Evolutionary conservation across 2,888 invertebrate species (phyloP).

Genomic region (Cepaea hortensis): DNA sequence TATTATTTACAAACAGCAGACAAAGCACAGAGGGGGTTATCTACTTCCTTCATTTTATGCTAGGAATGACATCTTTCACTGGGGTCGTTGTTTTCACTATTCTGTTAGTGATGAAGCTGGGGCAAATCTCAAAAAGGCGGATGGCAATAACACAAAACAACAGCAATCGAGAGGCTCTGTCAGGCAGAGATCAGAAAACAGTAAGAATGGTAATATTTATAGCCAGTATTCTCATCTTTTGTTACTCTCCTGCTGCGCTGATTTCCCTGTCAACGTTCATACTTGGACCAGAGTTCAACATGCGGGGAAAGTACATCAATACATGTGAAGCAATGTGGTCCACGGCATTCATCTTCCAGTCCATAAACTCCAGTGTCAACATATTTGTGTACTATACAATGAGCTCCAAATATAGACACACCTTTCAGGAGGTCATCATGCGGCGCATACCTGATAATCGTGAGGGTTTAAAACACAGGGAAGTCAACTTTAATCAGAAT

Average conservation of each 20-base stretch:
- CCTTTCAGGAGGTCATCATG: neutral
- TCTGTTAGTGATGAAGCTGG: neutral
- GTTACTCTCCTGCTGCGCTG: neutral
- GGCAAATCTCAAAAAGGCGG: neutral
- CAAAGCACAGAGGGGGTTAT: neutral
- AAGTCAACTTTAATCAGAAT: too few species aligned
- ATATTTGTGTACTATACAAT: constrained; percentile 6
- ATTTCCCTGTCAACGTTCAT: neutral
- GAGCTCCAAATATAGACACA: constrained; percentile 16
- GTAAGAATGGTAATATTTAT: neutral
- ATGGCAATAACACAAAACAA: neutral
- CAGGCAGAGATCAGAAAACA: neutral
- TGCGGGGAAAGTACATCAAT: neutral
- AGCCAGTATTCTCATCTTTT: neutral
- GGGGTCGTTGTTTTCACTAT: neutral
- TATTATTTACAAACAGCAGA: neutral
- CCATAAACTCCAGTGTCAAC: constrained; percentile 9
- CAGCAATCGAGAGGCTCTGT: neutral
- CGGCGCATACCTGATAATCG: neutral
- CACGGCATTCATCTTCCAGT: neutral
- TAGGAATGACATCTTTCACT: neutral
- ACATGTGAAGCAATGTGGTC: neutral
- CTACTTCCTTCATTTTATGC: neutral
- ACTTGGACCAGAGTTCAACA: neutral
- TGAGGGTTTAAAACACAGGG: too few species aligned